A percentile compares a stretch with the other conserved stretches of the same genome.
Evolutionary conservation across 2,888 invertebrate species (phyloP).

Genomic region (Laspeyria flexula): DNA sequence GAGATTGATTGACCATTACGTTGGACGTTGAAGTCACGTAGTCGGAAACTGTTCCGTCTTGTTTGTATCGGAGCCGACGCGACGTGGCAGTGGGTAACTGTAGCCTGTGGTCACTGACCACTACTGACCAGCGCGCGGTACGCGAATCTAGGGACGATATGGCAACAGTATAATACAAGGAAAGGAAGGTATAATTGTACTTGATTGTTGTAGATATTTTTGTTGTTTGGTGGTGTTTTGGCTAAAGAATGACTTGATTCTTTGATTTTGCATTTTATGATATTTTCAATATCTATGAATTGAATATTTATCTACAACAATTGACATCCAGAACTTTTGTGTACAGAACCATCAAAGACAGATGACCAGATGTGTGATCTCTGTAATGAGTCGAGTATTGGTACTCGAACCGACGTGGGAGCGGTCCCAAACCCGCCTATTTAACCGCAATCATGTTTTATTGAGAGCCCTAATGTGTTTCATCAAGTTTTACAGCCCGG

Average conservation of each 20-base stretch:
- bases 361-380: not conserved
- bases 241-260: too few species aligned
- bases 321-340: too few species aligned
- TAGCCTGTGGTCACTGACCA: constrained; percentile 45
- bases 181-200: too few species aligned
- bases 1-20: constrained; percentile 38
- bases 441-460: constrained; percentile 42
- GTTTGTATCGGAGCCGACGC: constrained; percentile 30
- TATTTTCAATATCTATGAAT: too few species aligned
- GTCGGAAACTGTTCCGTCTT: constrained; percentile 21
- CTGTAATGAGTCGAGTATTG: constrained; percentile 35
- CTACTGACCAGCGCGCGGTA: too few species aligned
- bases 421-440: constrained; percentile 33
- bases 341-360: not conserved
- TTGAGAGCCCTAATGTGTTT: constrained; percentile 32
- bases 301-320: too few species aligned
- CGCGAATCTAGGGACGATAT: constrained; percentile 13
- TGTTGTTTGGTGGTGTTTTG: too few species aligned
- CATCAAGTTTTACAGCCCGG: constrained; percentile 31
- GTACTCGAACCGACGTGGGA: constrained; percentile 45
- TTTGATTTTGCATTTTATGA: too few species aligned
- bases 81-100: constrained; percentile 25
- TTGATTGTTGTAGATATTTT: too few species aligned
- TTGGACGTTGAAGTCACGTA: constrained; percentile 29
- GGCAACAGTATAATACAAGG: not conserved